Evolutionary conservation across 2,113 vertebrate genomes (phyloP).

Genomic region (Indri indri): DNA sequence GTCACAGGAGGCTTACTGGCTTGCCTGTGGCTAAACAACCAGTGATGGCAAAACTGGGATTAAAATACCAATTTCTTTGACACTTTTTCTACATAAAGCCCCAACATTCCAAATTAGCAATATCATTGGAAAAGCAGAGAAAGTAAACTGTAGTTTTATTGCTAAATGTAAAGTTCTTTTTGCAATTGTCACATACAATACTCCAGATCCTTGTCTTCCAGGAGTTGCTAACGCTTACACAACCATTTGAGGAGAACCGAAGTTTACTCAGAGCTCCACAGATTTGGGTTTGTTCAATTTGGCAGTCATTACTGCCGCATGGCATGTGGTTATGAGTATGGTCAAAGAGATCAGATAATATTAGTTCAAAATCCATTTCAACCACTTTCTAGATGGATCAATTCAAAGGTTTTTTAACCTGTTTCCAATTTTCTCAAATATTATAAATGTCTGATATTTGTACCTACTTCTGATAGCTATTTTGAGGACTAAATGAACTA

Average conservation of each 20-base stretch:
- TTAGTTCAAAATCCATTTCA: neutral
- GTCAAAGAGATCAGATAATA: neutral
- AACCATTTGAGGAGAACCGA: neutral
- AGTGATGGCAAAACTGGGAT: neutral
- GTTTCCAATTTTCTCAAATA: neutral
- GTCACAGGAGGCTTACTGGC: neutral
- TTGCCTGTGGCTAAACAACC: neutral
- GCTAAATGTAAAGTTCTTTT: neutral
- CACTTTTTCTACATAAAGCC: neutral
- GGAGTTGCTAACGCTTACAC: neutral
- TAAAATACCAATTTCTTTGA: neutral
- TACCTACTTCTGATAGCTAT: neutral
- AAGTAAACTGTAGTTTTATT: constrained; percentile 24
- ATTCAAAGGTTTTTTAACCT: neutral
- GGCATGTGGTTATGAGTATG: neutral
- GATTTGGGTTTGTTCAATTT: neutral
- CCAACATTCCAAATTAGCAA: neutral
- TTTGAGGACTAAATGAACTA: constrained; percentile 1
- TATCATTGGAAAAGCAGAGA: neutral
- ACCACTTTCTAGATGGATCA: neutral
- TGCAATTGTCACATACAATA: neutral
- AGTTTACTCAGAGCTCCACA: neutral
- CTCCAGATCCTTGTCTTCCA: neutral
- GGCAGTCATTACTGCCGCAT: neutral
- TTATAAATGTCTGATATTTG: neutral